Evolutionary conservation across 1,140 invertebrate species (phyloP), one percentile per base, ranked within the genome.

Genomic region (Caenorhabditis latens): DNA sequence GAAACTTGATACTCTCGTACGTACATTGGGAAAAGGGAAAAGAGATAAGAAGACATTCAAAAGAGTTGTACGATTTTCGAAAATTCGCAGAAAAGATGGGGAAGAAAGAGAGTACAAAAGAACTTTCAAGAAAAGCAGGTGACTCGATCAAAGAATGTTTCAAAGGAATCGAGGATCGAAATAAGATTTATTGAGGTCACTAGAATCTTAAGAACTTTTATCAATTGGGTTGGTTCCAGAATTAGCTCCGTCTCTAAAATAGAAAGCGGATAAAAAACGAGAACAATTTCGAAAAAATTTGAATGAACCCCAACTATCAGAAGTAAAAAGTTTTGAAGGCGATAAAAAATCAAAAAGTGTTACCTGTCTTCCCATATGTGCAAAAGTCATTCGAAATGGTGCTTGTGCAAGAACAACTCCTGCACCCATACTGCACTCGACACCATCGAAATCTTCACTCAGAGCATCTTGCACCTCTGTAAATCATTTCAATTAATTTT

Each of bases 381-480:
- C 24, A 58, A 86, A 86, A 9, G 86, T 14, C 55, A 83, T 71
- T 43, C 79, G 21, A n/a, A 86, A 86, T 19, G 86, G 86, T 32
- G 79, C 50, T n/a, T 83, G 71, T 46, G 75, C 75, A n/a, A 86
- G 55, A 46, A 83, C 86, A 40, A 71, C 48, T 32, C 86, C 86
- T 24, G 86, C 65, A 21, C 86, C 65, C 46, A 86, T 83, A 65
- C 65, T 79, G 32, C 86, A 86, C 19, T 86, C 86, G n/a, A 86
- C 63, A 16, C 86, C 86, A 48, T 86, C 86, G 42, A 86, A 86
- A 24, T 43, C 55, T 71, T 86, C 86, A 42, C 48, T 79, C 13
- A 86, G 21, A 24, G 86, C 86, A 53, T 86, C 86, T 86, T 86
- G 86, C 7, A 86, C 79, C 43, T 86, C 86, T 86, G 82, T 19